phyloP scores from a whole-genome alignment of 2,113 vertebrate species.

The Zingel zingel region DNA sequence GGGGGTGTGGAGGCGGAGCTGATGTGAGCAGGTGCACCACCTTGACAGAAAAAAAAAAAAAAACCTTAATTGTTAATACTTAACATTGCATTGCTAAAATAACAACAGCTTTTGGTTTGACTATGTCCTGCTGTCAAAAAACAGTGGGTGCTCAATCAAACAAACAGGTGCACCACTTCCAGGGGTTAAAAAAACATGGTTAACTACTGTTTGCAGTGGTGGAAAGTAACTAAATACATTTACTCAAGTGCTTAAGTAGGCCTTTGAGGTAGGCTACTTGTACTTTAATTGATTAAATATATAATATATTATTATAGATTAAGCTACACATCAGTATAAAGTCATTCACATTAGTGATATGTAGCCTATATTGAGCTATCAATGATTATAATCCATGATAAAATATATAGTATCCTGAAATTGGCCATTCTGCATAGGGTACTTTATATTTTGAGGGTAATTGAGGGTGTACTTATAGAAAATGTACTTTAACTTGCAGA shows the following conservation, averaged over 20 bases:
- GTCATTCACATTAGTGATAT: not conserved
- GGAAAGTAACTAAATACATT: not conserved
- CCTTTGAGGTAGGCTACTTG: no score
- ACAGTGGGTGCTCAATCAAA: not conserved
- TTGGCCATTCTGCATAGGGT: not conserved
- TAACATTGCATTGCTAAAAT: not conserved
- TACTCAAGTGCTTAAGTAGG: not conserved
- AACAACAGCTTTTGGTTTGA: not conserved
- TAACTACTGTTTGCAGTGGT: not conserved
- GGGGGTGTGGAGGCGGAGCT: slow-evolving; percentile 42
- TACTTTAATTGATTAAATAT: no score
- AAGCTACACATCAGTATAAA: not conserved
- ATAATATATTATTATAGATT: not conserved
- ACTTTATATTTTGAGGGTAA: not conserved
- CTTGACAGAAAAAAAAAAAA: slow-evolving; percentile 47
- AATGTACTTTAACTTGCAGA: no score
- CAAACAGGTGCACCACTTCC: slow-evolving; percentile 29
- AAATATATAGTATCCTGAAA: no score
- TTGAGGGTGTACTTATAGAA: no score
- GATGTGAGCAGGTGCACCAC: slow-evolving; percentile 83
- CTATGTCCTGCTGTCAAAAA: not conserved
- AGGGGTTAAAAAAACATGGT: slow-evolving; percentile 5
- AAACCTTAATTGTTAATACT: not conserved
- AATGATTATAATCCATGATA: no score
- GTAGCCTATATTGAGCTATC: no score